These are phyloP conservation scores for Lampris incognitus DNA, from an alignment of 2,113 vertebrate genomes.

Conservation along the genomic window DNA sequence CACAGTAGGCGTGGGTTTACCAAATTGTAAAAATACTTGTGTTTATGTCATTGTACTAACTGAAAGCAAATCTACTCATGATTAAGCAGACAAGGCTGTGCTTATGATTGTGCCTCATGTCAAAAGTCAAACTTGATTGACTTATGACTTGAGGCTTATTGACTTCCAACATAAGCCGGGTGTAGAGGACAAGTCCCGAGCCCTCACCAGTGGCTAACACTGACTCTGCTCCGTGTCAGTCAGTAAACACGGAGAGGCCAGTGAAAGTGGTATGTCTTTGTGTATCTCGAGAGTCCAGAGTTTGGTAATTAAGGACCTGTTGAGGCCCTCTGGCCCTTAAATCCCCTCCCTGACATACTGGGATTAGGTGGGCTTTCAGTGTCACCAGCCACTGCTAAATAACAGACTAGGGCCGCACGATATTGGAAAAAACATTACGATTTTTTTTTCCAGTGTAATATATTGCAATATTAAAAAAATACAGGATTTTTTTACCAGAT, in stretches of 20 bases:
- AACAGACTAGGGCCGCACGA: neutral
- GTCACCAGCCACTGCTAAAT: constrained; percentile 54
- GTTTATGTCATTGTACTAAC: neutral
- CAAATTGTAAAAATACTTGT: no score
- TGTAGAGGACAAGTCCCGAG: constrained; percentile 30
- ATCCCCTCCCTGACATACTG: constrained; percentile 54
- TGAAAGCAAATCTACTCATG: constrained; percentile 28
- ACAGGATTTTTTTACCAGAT: no score
- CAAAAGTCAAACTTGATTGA: constrained; percentile 40
- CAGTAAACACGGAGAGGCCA: constrained; percentile 57
- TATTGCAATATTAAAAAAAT: no score
- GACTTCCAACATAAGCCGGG: constrained; percentile 44
- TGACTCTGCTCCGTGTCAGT: constrained; percentile 47
- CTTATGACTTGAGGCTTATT: constrained; percentile 54
- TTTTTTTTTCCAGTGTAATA: no score
- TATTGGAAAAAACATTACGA: no score
- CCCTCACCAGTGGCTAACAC: constrained; percentile 42
- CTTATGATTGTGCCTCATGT: no score
- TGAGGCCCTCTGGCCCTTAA: constrained; percentile 56
- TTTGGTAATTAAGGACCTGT: constrained; percentile 73
- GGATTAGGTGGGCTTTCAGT: constrained; percentile 59
- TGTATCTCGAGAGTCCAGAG: constrained; percentile 56
- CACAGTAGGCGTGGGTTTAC: no score
- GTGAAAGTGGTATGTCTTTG: constrained; percentile 58
- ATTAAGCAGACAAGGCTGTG: constrained; percentile 25